Conservation (phyloP, 2,888 invertebrate species). For the Drosophila meridionalis region DNA sequence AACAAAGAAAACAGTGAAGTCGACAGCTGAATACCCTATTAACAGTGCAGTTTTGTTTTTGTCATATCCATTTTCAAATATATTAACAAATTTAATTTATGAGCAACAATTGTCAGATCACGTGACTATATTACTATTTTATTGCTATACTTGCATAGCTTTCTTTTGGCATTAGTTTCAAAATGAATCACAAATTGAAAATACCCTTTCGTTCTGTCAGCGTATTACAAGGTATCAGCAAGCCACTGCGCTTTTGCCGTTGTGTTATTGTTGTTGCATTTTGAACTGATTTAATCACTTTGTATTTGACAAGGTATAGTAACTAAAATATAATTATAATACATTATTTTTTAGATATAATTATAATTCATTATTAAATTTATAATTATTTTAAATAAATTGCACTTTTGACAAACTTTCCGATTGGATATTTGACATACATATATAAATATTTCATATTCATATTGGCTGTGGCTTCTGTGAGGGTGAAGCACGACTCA, state of each 20-base stretch:
- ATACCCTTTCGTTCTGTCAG: neutral
- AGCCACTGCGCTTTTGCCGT: conserved; percentile 5
- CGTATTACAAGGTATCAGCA: neutral
- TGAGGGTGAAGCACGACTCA: conserved; percentile 49
- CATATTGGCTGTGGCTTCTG: conserved; percentile 21
- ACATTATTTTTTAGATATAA: neutral
- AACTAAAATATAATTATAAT: neutral
- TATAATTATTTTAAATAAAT: neutral
- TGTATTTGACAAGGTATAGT: neutral
- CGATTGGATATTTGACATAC: conserved; percentile 26
- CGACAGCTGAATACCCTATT: neutral
- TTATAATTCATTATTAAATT: neutral
- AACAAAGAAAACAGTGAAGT: neutral
- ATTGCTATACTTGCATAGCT: neutral
- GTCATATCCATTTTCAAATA: no score
- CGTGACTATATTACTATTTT: neutral
- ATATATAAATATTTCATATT: conserved; percentile 28
- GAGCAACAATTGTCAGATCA: no score
- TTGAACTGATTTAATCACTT: conserved; percentile 31
- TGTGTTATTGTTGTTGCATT: conserved; percentile 21
- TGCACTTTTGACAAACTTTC: conserved; percentile 2
- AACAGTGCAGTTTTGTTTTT: neutral
- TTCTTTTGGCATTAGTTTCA: neutral
- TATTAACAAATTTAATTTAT: no score
- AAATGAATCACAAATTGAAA: neutral